Conservation (phyloP, 2,888 invertebrate genomes). For the Eugnorisma glareosa region DNA sequence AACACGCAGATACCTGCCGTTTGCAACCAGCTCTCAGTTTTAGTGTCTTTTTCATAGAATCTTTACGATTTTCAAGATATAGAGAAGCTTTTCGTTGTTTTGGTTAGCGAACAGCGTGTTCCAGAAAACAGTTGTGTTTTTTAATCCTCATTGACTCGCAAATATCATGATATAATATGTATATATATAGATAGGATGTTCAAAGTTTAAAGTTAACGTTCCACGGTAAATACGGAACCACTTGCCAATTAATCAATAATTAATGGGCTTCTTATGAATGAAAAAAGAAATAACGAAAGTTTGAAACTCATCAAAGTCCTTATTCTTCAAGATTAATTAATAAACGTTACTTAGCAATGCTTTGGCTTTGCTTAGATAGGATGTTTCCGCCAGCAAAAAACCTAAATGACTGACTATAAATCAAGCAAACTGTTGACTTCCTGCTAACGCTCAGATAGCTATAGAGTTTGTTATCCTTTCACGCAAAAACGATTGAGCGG, state of each 20-base stretch:
- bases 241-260: neutral
- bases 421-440: too few species aligned
- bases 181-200: too few species aligned
- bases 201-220: neutral
- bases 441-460: too few species aligned
- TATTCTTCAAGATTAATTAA: too few species aligned
- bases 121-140: neutral
- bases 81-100: neutral
- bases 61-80: neutral
- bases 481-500: too few species aligned
- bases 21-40: neutral
- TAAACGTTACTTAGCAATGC: too few species aligned
- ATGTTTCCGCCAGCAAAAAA: too few species aligned
- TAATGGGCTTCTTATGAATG: neutral
- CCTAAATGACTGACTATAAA: too few species aligned
- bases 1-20: constrained; percentile 91
- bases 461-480: too few species aligned
- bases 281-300: neutral
- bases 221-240: neutral
- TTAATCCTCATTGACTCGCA: neutral
- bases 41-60: neutral
- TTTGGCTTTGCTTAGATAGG: too few species aligned
- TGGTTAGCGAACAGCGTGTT: neutral
- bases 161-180: neutral
- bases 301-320: too few species aligned